A percentile compares a stretch with the other conserved stretches of the same genome.
Conservation (phyloP, 1,140 invertebrate species). For the Pentalonia nigronervosa region DNA sequence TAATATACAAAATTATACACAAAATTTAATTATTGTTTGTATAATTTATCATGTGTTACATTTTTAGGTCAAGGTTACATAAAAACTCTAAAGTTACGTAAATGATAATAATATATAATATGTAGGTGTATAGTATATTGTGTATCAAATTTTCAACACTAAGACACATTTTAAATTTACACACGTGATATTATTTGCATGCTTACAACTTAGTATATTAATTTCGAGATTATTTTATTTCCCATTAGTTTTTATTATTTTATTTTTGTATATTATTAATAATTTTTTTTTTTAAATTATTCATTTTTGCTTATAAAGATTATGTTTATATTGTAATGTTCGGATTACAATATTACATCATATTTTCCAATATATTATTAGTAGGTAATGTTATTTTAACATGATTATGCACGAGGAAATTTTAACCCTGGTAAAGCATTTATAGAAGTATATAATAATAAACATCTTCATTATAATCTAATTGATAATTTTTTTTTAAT, state of each 20-base stretch:
- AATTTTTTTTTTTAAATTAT: no score
- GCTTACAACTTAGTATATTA: background rate
- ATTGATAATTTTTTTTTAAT: background rate
- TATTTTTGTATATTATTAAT: background rate
- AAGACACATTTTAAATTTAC: background rate
- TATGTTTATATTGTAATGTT: background rate
- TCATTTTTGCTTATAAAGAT: no score
- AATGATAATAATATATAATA: constrained; percentile 2
- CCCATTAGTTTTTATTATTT: background rate
- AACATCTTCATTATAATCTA: background rate
- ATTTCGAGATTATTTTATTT: background rate
- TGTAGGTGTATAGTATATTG: no score
- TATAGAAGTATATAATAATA: background rate
- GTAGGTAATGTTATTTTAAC: background rate
- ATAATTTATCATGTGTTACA: background rate
- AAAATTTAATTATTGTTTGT: background rate
- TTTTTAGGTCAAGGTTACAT: constrained; percentile 9
- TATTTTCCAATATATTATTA: background rate
- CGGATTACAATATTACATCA: background rate
- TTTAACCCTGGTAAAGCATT: background rate
- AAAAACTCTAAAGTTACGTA: background rate
- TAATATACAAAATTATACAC: background rate
- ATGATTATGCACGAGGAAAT: background rate
- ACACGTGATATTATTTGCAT: background rate
- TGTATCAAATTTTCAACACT: background rate